Evolutionary conservation across 2,113 vertebrate genomes (phyloP), one percentile per base, ranked within the genome.

Genomic region (Cinclus mexicanus): DNA sequence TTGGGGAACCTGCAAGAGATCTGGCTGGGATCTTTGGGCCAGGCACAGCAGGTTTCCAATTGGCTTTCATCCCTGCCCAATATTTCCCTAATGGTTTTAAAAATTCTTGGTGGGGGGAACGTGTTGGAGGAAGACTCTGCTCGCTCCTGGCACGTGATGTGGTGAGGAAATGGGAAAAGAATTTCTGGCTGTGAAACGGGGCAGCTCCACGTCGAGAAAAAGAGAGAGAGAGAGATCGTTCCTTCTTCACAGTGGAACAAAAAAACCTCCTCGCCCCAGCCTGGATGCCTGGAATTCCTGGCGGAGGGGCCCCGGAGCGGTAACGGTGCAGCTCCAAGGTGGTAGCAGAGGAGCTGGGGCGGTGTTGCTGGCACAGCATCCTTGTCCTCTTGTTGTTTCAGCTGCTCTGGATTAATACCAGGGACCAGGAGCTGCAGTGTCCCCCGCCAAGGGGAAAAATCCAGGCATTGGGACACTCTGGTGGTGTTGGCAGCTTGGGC

Each of bases 261-360:
- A 95, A 96, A 96, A 94, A 61, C 93, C 94, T 97, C 93, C 53
- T 21, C 95, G 79, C 95, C 93, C 97, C 96, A 97, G 97, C 97
- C 91, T 72, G 75, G 97, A 98, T 98, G 98, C 98, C 90, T 98
- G 92, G 95, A 94, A 98, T 98, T 98, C 97, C 97, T 98, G 28
- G 14, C 49, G 87, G 95, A 96, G 96, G 97, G 96, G 95, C 95
- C 92, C 93, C 60, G 93, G 94, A 95, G 96, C 83, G 14, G 89
- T 94, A 96, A 95, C 90, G 89, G 97, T 59, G 86, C 96, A 86
- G 94, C 93, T 92, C 93, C 91, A 91, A 97, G 94, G 91, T 88
- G 83, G 65, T 5, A 26, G 78, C 33, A 2, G 41, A 61, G 70
- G 42, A 93, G 50, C 90, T 2, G 14, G 81, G 64, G n/a, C 2